These are phyloP conservation scores for Hemistola chrysoprasaria DNA, from an alignment of 2,888 invertebrate genomes.

Conservation along the genomic window DNA sequence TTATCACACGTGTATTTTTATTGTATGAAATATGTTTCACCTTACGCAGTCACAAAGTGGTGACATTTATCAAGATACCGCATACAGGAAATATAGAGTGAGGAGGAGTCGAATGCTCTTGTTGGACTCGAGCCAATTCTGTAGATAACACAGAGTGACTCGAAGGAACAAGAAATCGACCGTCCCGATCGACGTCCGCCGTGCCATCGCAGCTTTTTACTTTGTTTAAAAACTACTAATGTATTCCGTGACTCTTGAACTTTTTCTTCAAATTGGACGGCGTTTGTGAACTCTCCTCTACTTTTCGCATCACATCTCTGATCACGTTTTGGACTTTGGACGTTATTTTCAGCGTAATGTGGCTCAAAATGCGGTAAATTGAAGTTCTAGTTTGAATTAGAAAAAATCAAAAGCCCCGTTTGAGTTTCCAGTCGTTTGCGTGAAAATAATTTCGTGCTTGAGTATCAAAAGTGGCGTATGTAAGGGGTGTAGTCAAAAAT, in stretches of 20 bases:
- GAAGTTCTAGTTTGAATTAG: conserved; percentile 33
- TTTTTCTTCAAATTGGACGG: conserved; percentile 32
- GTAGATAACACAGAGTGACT: too few relatives aligned
- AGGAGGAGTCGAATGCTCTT: too few relatives aligned
- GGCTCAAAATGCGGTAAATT: conserved; percentile 32
- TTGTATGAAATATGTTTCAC: too few relatives aligned
- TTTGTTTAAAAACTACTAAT: conserved; percentile 32
- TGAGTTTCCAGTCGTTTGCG: conserved; percentile 26
- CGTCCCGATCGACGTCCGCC: not conserved
- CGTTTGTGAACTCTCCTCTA: conserved; percentile 29
- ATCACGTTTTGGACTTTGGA: conserved; percentile 30
- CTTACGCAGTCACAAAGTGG: too few relatives aligned
- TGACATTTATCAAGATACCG: too few relatives aligned
- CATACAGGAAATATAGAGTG: too few relatives aligned
- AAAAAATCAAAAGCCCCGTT: conserved; percentile 35
- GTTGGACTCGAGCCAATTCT: too few relatives aligned
- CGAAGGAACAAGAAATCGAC: conserved; percentile 10
- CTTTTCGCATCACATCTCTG: conserved; percentile 24
- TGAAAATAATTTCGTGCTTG: conserved; percentile 23
- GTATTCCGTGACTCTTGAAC: conserved; percentile 26
- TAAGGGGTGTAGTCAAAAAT: too few relatives aligned
- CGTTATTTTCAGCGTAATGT: conserved; percentile 29
- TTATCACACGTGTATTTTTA: too few relatives aligned
- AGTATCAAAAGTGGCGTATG: too few relatives aligned
- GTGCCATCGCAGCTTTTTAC: conserved; percentile 17